Conservation (phyloP, 2,797 vertebrate genomes). For the Anguilla megastoma region DNA sequence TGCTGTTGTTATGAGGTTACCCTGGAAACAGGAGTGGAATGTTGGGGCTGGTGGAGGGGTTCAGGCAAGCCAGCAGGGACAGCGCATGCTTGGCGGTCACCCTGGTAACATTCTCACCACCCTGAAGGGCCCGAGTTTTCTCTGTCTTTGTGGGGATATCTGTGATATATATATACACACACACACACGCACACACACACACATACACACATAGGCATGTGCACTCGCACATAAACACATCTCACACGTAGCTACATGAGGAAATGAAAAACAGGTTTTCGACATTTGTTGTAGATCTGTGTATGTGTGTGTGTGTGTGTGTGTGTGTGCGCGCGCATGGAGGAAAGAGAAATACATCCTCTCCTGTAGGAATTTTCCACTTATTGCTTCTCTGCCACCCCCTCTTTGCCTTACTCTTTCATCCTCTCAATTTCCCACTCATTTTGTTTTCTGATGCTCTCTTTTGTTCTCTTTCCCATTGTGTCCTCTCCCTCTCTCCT, state of each 20-base stretch:
- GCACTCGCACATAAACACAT: not conserved
- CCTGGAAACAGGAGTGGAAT: conserved; percentile 77
- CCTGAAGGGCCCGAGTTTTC: conserved; percentile 28
- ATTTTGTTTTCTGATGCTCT: not conserved
- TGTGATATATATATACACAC: conserved; percentile 14
- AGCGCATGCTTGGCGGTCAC: conserved; percentile 50
- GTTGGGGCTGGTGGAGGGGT: conserved; percentile 63
- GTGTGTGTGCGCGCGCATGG: not conserved
- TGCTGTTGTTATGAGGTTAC: conserved; percentile 75
- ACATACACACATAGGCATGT: not conserved
- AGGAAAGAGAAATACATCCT: not conserved
- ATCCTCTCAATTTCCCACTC: conserved; percentile 10
- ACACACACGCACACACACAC: conserved; percentile 9
- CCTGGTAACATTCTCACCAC: conserved; percentile 46
- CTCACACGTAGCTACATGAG: not conserved
- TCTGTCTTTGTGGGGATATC: not conserved
- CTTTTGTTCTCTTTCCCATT: not conserved
- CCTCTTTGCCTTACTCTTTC: not conserved
- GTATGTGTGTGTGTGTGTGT: conserved; percentile 5
- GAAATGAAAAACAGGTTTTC: conserved; percentile 17
- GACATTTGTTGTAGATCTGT: conserved; percentile 31
- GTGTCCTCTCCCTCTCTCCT: not conserved
- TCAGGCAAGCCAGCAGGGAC: conserved; percentile 42
- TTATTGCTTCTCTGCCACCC: not conserved
- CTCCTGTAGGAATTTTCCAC: not conserved